Conservation (phyloP, 1,140 invertebrate genomes). For the Achatina immaculata region DNA sequence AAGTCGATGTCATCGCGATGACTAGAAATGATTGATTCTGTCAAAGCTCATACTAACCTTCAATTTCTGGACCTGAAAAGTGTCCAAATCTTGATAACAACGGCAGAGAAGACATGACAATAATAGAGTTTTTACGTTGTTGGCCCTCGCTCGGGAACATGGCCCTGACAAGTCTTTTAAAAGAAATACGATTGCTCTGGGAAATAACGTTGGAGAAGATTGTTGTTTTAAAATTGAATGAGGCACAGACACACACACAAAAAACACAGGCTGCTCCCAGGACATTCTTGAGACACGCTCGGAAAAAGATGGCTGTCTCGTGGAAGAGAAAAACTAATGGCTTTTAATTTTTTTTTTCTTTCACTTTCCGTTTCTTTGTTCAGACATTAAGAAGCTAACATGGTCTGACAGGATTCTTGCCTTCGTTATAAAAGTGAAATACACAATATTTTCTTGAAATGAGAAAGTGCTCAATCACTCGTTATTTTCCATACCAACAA, state of each 20-base stretch:
- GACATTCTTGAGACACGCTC: no score
- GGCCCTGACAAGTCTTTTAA: background rate
- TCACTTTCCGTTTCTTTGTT: no score
- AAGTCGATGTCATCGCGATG: background rate
- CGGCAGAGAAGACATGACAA: slow-evolving; percentile 1
- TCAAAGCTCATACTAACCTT: slow-evolving; percentile 3
- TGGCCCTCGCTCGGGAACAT: background rate
- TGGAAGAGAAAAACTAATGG: no score
- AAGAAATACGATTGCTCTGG: slow-evolving; percentile 5
- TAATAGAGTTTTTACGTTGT: slow-evolving; percentile 9
- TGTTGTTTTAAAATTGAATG: slow-evolving; percentile 8
- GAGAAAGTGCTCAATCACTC: no score
- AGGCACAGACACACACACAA: background rate
- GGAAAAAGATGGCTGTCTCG: no score
- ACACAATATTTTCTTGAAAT: no score
- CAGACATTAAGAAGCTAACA: no score
- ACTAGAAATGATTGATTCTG: slow-evolving; percentile 9
- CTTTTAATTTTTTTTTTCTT: no score
- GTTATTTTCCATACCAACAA: no score
- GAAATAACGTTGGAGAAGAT: slow-evolving; percentile 12
- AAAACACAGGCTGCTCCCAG: background rate
- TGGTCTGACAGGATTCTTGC: no score
- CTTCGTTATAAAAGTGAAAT: no score
- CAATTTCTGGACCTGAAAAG: background rate
- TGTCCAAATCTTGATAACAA: background rate